Conservation (phyloP, 2,888 invertebrate genomes). For the Thera obeliscata region DNA sequence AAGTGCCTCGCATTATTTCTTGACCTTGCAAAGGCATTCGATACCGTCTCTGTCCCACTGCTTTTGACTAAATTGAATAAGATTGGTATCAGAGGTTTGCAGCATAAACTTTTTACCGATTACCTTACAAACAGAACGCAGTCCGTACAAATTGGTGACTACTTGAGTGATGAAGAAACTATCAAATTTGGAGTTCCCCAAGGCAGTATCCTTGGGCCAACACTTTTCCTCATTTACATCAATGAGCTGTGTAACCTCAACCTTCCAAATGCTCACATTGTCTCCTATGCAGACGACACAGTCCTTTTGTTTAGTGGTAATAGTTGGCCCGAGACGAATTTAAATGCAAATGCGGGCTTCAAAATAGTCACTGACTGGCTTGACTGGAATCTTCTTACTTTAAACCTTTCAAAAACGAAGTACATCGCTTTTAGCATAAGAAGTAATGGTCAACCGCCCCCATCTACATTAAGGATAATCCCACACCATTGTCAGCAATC, state of each 20-base stretch:
- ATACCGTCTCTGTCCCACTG: not conserved
- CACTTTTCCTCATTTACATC: conserved; percentile 16
- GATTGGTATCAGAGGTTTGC: conserved; percentile 21
- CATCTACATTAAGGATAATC: conserved; percentile 9
- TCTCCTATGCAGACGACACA: conserved; percentile 25
- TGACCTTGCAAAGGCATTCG: not conserved
- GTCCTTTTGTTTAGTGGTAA: conserved; percentile 18
- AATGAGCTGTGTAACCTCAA: conserved; percentile 1
- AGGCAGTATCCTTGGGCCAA: conserved; percentile 28
- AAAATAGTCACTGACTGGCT: conserved; percentile 15
- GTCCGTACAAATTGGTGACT: conserved; percentile 9
- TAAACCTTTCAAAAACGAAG: conserved; percentile 24
- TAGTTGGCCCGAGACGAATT: conserved; percentile 12
- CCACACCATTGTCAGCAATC: conserved; percentile 9
- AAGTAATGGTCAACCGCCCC: conserved; percentile 13
- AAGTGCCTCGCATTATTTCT: conserved; percentile 4
- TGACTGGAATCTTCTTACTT: conserved; percentile 13
- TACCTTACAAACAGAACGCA: conserved; percentile 20
- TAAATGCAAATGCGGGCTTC: conserved; percentile 13
- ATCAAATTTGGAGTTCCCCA: conserved; percentile 25
- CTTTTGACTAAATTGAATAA: conserved; percentile 21
- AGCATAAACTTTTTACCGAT: conserved; percentile 9
- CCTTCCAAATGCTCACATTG: conserved; percentile 11
- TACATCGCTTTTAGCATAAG: conserved; percentile 14
- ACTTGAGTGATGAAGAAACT: conserved; percentile 9